phyloP scores from a whole-genome alignment of 2,113 vertebrate genomes.

The Ochotona curzoniae region DNA sequence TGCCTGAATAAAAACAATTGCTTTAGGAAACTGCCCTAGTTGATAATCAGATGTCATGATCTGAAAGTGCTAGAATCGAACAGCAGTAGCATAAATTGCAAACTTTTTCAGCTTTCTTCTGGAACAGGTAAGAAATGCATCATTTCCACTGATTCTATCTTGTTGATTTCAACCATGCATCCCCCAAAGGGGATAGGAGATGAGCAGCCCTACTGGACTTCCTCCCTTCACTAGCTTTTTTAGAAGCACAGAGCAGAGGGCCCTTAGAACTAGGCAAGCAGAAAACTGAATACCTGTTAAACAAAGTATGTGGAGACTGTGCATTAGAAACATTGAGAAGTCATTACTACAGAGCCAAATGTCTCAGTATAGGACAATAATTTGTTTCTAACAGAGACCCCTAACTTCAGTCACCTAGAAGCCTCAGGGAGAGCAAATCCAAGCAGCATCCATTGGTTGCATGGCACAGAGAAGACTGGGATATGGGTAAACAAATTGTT shows the following conservation, averaged over 20 bases:
- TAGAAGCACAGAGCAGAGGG: background rate
- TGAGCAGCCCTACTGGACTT: background rate
- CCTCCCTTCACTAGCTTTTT: background rate
- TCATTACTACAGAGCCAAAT: background rate
- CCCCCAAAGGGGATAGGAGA: background rate
- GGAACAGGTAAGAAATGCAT: background rate
- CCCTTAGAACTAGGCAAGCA: background rate
- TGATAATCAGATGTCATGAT: background rate
- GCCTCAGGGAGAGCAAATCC: background rate
- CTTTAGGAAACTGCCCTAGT: background rate
- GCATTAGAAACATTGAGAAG: background rate
- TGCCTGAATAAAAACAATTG: background rate
- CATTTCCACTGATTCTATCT: background rate
- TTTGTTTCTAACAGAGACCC: background rate
- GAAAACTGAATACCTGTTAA: background rate
- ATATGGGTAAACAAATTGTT: background rate
- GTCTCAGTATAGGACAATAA: background rate
- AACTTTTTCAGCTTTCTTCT: background rate
- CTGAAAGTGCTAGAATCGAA: background rate
- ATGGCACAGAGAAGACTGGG: background rate
- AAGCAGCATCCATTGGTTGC: background rate
- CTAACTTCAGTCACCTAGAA: background rate
- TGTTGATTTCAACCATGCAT: too few species aligned
- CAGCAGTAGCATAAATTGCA: background rate
- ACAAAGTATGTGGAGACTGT: background rate